These are phyloP conservation scores for Zeus faber DNA, from an alignment of 2,113 vertebrate genomes.

Conservation along the genomic window DNA sequence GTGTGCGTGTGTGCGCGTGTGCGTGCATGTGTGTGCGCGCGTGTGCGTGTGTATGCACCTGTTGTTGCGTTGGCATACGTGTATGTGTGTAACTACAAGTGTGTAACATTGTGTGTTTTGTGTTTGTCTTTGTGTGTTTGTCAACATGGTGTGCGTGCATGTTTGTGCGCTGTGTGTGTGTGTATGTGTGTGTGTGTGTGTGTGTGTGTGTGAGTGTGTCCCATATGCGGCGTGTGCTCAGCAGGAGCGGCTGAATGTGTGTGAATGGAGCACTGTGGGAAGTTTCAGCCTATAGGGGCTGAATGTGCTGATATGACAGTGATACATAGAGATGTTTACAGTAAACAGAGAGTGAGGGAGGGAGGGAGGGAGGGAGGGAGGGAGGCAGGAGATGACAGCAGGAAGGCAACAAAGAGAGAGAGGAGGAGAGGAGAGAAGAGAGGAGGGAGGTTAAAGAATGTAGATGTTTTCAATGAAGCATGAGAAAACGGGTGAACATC, in stretches of 20 bases:
- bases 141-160: background rate
- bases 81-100: background rate
- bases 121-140: background rate
- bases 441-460: no score
- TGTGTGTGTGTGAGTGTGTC: conserved; percentile 15
- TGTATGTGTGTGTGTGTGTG: conserved; percentile 17
- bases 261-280: conserved; percentile 52
- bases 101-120: background rate
- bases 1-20: no score
- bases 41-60: conserved; percentile 11
- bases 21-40: background rate
- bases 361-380: conserved; percentile 13
- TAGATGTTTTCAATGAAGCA: no score
- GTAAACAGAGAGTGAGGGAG: conserved; percentile 43
- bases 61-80: background rate
- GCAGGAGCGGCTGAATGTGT: conserved; percentile 26
- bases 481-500: no score
- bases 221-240: conserved; percentile 17
- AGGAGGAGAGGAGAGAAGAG: background rate
- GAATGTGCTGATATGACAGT: conserved; percentile 71
- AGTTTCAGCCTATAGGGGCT: conserved; percentile 42
- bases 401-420: background rate
- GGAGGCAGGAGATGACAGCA: background rate
- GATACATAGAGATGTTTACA: conserved; percentile 72
- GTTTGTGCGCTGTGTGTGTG: conserved; percentile 19